A percentile compares a stretch with the other conserved stretches of the same genome.
Evolutionary conservation across 2,113 vertebrate species (phyloP).

Genomic region (Mola mola): DNA sequence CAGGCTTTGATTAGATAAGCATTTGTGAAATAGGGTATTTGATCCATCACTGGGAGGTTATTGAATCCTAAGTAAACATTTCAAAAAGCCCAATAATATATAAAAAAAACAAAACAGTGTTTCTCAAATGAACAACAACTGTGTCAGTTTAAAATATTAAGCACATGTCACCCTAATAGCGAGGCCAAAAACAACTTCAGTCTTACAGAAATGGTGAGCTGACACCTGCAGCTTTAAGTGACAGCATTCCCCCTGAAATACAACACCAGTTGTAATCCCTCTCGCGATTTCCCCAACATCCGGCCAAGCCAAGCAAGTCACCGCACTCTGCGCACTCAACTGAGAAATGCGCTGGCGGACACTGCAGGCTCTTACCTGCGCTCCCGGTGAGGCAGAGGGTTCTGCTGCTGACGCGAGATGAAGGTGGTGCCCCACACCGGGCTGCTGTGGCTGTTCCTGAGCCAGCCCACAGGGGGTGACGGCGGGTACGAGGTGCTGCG

Average conservation of each 20-base stretch:
- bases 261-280: conserved; percentile 6
- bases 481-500: conserved; percentile 83
- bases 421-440: conserved; percentile 89
- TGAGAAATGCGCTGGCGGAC: conserved; percentile 15
- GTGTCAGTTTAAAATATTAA: conserved; percentile 1
- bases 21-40: conserved; percentile 47
- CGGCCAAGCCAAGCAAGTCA: neutral
- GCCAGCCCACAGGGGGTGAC: conserved; percentile 89
- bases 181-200: conserved; percentile 1
- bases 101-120: conserved; percentile 7
- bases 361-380: conserved; percentile 85
- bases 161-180: neutral
- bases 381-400: conserved; percentile 80
- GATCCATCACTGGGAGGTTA: conserved; percentile 38
- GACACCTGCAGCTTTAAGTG: conserved; percentile 1
- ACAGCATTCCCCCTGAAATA: neutral
- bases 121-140: conserved; percentile 7
- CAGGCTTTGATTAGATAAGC: conserved; percentile 69
- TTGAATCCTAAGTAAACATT: conserved; percentile 35
- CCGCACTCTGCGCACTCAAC: conserved; percentile 9
- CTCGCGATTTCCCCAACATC: neutral
- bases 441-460: conserved; percentile 88
- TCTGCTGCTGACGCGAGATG: conserved; percentile 88
- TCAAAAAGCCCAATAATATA: conserved; percentile 25
- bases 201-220: neutral